Evolutionary conservation across 2,113 vertebrate genomes (phyloP).

Genomic region (Thryonomys swinderianus): DNA sequence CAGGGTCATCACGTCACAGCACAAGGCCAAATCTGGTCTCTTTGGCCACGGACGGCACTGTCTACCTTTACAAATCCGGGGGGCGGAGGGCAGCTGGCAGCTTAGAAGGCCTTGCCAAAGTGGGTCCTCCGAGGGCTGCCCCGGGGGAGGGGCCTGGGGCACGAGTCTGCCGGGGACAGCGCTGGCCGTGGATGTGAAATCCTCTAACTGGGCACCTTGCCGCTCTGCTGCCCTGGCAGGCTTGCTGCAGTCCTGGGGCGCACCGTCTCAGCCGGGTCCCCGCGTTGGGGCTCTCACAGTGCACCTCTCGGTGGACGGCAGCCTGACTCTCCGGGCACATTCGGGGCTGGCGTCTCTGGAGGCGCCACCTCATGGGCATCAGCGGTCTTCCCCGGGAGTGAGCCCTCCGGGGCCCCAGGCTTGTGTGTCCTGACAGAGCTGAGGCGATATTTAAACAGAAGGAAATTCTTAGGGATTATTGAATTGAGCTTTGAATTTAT

Average conservation of each 20-base stretch:
- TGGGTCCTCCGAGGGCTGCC: slow-evolving; percentile 79
- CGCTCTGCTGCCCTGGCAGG: background rate
- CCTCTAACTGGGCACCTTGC: rapidly evolving
- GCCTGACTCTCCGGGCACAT: background rate
- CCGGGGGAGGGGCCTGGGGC: background rate
- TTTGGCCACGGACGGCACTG: background rate
- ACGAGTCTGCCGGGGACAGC: slow-evolving; percentile 84
- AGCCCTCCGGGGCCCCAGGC: background rate
- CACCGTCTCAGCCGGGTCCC: background rate
- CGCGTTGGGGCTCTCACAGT: background rate
- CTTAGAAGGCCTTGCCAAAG: background rate
- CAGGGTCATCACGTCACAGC: background rate
- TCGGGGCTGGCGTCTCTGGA: rapidly evolving
- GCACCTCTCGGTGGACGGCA: background rate
- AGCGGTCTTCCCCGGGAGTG: rapidly evolving
- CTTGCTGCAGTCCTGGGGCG: background rate
- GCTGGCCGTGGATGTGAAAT: background rate
- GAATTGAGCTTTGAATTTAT: slow-evolving; percentile 45
- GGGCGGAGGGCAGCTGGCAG: background rate
- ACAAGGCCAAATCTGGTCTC: background rate
- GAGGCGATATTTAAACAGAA: background rate
- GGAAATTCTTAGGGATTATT: background rate
- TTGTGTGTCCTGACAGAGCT: rapidly evolving
- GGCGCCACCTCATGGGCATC: rapidly evolving
- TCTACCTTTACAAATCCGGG: background rate